A percentile compares a stretch with the other conserved stretches of the same genome.
Conservation (phyloP, 2,113 vertebrate species). For the Vombatus ursinus region DNA sequence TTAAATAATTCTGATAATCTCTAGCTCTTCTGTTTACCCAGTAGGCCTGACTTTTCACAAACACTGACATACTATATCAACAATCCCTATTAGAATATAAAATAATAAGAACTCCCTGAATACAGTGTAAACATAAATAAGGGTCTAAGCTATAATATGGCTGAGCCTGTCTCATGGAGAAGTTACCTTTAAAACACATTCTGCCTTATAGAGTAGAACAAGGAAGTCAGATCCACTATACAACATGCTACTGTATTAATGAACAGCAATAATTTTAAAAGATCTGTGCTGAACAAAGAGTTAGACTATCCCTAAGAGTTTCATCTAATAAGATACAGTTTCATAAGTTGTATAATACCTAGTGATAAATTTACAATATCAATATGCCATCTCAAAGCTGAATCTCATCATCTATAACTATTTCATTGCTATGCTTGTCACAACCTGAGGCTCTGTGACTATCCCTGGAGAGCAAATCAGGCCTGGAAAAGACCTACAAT, state of each 20-base stretch:
- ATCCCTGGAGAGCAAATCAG: neutral
- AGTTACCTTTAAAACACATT: conserved; percentile 16
- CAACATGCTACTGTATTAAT: neutral
- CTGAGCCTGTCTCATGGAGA: neutral
- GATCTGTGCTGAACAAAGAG: neutral
- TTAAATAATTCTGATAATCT: neutral
- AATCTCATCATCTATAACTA: neutral
- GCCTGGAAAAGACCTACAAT: neutral
- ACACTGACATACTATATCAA: neutral
- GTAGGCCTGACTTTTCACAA: neutral
- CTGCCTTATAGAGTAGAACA: neutral
- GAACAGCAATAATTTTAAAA: conserved; percentile 28
- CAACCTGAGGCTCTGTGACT: neutral
- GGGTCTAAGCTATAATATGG: neutral
- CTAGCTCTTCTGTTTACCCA: conserved; percentile 15
- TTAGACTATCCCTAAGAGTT: neutral
- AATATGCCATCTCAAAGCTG: neutral
- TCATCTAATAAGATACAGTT: neutral
- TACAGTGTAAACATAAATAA: conserved; percentile 45
- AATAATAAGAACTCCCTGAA: neutral
- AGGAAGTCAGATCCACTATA: neutral
- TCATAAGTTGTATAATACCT: neutral
- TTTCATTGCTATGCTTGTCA: neutral
- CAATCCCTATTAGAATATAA: conserved; percentile 16
- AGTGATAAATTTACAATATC: neutral